Evolutionary conservation across 2,797 vertebrate genomes (phyloP), one percentile per base, ranked within the genome.

Genomic region (Prunella strophiata): DNA sequence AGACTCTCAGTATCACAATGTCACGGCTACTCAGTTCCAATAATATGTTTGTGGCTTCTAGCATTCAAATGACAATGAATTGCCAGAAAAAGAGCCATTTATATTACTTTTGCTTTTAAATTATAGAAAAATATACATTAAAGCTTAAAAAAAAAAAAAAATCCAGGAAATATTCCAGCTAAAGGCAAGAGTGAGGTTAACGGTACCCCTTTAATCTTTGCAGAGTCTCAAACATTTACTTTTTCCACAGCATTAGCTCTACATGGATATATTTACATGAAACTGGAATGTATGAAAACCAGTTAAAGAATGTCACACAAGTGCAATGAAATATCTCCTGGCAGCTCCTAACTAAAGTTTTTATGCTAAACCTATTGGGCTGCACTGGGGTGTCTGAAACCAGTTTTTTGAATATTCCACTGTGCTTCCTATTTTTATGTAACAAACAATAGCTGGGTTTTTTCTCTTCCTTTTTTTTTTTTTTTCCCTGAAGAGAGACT

Each of bases 151-250:
- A 90, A 62, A 62, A 77, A 90, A 62, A 62, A 40, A 4, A 61
- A 45, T 2, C 30, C 43, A 92, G 73, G 43, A 94, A 93, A 93
- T 94, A 76, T 90, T 96, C 66, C 88, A 93, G 66, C 86, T 84
- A 84, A 95, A 96, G 88, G 54, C 92, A 97, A 94, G 68, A 83
- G 80, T 81, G 93, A 94, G 67, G 57, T 84, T 93, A 73, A 90
- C 2, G 5, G 73, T 91, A 89, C 65, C 74, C 93, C 88, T 97
- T 92, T 66, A 94, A 95, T 96, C 88, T 84, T 83, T 81, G n/a
- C 91, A 67, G 78, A 95, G 88, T 88, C 81, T 97, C 58, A 57
- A 88, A 89, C 86, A 38, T 52, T 80, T 92, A 96, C 85, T 87
- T 81, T 43, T 88, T 73, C 73, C 2, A 0, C 66, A 90, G 51